Base-by-base conservation (phyloP, 2,888 invertebrate genomes). In the Pollenia griseotomentosa region DNA sequence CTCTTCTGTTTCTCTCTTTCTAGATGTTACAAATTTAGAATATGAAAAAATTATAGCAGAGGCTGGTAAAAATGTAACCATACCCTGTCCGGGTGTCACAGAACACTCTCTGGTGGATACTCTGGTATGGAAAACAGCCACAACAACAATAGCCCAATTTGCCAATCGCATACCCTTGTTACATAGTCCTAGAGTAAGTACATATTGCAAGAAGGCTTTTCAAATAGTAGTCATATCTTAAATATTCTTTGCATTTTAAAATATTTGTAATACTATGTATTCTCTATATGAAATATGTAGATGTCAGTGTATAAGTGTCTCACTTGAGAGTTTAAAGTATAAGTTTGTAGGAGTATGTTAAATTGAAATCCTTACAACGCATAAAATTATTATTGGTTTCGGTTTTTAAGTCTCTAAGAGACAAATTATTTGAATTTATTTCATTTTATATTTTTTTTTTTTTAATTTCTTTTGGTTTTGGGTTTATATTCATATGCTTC, bases 31-130 rank as follows among this genome's bases (percentile, higher is more conserved):
- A 90, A 94, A 94, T 90, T 93, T 95, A 87, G 94, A 94, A 89
- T 94, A 95, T 88, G 94, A 95, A 90, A 95, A 94, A 89, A 94
- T 95, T 88, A 93, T 95, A 89, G 94, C 95, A 78, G 95, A 95
- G 91, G 96, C 96, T 63, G 96, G 96, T 78, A 94, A 94, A 90
- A 96, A 96, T 93, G 94, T 95, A 88, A 95, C 95, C 85, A 93
- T 96, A 89, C 94, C 95, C 83, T 96, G 96, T 93, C 96, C 96
- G 51, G 96, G 96, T 57, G 95, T 96, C 87, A 95, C 95, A 90
- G 96, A 96, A 92, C 95, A 95, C 89, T 95, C 96, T 55, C 92
- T 96, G 90, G 95, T 96, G 89, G 94, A 95, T 91, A 95, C 94
- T 89, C 93, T 96, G 89, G 95, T 95, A 91, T 96, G 96, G 96